phyloP scores from a whole-genome alignment of 2,113 vertebrate genomes.

The Deroptyus accipitrinus region DNA sequence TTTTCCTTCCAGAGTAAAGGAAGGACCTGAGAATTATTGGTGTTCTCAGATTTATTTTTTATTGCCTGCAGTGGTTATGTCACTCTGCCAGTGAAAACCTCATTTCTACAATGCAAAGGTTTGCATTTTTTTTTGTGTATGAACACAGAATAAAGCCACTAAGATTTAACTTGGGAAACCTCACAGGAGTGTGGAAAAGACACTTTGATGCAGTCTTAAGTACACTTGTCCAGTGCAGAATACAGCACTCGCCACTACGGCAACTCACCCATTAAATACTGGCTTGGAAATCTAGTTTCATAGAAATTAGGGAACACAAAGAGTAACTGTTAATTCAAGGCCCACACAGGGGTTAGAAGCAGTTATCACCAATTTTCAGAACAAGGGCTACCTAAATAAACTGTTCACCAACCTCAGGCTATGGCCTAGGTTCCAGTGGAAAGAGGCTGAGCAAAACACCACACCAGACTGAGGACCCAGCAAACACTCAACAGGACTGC shows the following conservation, averaged over 20 bases:
- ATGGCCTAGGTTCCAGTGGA: not conserved
- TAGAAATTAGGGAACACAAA: not conserved
- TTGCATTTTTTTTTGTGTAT: not conserved
- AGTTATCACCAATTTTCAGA: not conserved
- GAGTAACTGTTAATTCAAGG: not conserved
- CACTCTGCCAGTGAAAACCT: not conserved
- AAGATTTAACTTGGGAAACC: not conserved
- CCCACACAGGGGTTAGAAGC: not conserved
- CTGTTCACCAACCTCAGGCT: not conserved
- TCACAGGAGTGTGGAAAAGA: not conserved
- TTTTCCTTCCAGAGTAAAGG: not conserved
- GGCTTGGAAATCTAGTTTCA: not conserved
- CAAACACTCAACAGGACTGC: not conserved
- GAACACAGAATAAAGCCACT: not conserved
- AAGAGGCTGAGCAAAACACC: not conserved
- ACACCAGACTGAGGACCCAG: not conserved
- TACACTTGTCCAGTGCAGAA: not conserved
- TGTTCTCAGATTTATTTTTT: not conserved
- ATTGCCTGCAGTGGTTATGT: not conserved
- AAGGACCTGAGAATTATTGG: not conserved
- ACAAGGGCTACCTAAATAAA: not conserved
- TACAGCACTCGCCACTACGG: not conserved
- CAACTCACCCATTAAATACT: not conserved
- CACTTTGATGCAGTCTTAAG: not conserved
- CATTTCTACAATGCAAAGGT: not conserved